Percentiles rank a stretch among this genome's conserved stretches.
Conservation (phyloP, 2,888 invertebrate species). For the Agonopterix heracliana region DNA sequence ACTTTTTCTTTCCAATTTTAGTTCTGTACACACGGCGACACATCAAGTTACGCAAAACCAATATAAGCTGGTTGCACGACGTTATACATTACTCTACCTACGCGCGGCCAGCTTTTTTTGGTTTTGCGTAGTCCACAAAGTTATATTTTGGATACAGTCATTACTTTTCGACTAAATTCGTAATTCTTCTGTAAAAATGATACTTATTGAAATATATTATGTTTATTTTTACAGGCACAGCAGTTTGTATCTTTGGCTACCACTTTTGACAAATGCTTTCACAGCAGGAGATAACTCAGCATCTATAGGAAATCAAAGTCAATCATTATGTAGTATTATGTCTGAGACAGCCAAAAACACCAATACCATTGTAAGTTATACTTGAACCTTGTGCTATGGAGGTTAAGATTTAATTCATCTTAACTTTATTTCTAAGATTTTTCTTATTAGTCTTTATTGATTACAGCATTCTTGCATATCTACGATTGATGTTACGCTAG, state of each 20-base stretch:
- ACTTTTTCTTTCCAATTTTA: neutral
- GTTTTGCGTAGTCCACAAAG: no score
- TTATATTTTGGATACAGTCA: neutral
- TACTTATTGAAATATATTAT: no score
- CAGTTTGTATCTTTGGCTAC: conserved; percentile 33
- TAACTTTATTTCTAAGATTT: no score
- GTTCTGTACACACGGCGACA: neutral
- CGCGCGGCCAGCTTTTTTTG: no score
- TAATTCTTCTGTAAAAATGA: neutral
- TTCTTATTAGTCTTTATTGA: no score
- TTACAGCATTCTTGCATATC: neutral
- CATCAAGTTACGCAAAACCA: no score
- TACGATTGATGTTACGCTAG: conserved; percentile 1
- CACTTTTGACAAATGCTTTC: conserved; percentile 21
- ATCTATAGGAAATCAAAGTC: neutral
- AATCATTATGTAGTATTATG: neutral
- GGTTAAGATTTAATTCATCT: no score
- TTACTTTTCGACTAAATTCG: neutral
- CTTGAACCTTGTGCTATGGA: no score
- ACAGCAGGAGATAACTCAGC: neutral
- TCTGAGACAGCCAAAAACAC: neutral
- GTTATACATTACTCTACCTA: no score
- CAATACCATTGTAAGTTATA: no score
- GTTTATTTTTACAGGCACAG: conserved; percentile 23
- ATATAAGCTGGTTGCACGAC: no score